These are phyloP conservation scores for Macrosiphum euphorbiae DNA, from an alignment of 2,888 invertebrate genomes.

Conservation along the genomic window DNA sequence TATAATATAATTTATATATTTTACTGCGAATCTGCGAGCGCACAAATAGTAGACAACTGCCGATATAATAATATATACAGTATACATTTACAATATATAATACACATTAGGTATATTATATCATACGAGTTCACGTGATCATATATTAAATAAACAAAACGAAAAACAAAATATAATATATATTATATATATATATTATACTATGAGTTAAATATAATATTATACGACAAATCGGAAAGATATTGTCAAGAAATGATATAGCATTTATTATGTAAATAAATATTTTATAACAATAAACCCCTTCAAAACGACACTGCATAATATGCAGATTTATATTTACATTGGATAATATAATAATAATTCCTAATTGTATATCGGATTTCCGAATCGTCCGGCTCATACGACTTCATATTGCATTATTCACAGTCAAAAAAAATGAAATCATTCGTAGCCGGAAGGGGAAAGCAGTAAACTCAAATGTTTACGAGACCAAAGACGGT, in stretches of 20 bases:
- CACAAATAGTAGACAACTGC: background rate
- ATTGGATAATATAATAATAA: conserved; percentile 12
- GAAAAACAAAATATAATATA: conserved; percentile 3
- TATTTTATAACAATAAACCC: background rate
- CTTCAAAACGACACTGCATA: background rate
- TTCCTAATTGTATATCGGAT: conserved; percentile 35
- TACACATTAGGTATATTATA: background rate
- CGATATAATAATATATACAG: background rate
- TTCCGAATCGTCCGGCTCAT: conserved; percentile 25
- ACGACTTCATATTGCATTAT: conserved; percentile 13
- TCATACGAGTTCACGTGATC: background rate
- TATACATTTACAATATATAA: background rate
- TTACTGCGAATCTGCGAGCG: background rate
- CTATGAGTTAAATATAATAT: background rate
- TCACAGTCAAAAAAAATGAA: background rate
- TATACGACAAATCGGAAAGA: background rate
- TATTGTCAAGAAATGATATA: conserved; percentile 1
- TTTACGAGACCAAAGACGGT: conserved; percentile 43
- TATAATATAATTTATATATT: background rate
- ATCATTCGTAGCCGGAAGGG: background rate
- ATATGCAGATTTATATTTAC: background rate
- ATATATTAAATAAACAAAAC: conserved; percentile 12
- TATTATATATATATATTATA: background rate
- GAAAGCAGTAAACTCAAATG: conserved; percentile 45
- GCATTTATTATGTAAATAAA: background rate